A percentile compares a stretch with the other conserved stretches of the same genome.
Conservation (phyloP, 2,888 invertebrate genomes). For the Balanococcus diminutus region DNA sequence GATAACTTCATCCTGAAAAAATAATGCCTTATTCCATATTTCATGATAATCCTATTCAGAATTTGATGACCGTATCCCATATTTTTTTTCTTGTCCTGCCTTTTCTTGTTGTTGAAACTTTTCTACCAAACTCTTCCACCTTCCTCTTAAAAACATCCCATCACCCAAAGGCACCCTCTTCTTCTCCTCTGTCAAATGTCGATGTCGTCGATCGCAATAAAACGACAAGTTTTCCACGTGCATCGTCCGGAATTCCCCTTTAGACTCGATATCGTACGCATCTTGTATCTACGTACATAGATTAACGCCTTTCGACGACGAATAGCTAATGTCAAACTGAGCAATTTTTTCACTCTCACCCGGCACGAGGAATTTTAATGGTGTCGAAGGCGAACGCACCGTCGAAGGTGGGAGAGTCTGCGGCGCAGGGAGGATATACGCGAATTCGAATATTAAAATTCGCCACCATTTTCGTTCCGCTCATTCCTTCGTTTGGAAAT, state of each 20-base stretch:
- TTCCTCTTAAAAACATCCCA: no score
- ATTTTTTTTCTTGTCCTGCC: no score
- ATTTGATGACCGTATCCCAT: no score
- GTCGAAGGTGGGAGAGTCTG: background rate
- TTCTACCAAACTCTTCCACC: no score
- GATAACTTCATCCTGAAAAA: no score
- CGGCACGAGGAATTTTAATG: conserved; percentile 5
- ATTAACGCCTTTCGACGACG: background rate
- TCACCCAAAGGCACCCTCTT: no score
- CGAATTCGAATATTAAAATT: background rate
- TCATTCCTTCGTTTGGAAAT: background rate
- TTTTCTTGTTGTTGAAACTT: no score
- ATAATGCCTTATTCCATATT: no score
- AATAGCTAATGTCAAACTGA: background rate
- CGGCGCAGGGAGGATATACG: background rate
- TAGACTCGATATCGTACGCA: background rate
- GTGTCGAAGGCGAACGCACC: background rate
- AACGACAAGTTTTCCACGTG: background rate
- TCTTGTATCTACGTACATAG: background rate
- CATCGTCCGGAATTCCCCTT: background rate
- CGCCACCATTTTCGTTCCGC: background rate
- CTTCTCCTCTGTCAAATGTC: no score
- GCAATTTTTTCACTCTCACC: background rate
- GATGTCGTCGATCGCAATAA: background rate
- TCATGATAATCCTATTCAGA: no score